Conservation (phyloP, 2,113 vertebrate genomes). For the Nanorana parkeri region DNA sequence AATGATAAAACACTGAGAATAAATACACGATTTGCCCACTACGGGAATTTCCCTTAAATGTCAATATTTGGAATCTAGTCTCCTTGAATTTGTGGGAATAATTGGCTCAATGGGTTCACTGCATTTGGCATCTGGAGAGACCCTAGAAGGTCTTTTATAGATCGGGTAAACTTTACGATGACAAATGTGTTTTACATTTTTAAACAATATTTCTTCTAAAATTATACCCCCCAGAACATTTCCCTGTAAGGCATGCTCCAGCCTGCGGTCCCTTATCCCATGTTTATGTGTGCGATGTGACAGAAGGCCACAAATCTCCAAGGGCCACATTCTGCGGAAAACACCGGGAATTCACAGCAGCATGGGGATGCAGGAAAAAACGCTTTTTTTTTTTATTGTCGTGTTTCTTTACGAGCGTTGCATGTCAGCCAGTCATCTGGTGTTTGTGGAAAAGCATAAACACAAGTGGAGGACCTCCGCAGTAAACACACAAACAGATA, state of each 20-base stretch:
- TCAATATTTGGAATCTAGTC: no score
- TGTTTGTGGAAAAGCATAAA: constrained; percentile 8
- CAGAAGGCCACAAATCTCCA: constrained; percentile 5
- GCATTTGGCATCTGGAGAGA: no score
- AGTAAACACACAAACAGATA: constrained; percentile 31
- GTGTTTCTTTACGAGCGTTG: background rate
- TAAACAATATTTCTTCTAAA: no score
- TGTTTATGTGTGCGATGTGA: constrained; percentile 16
- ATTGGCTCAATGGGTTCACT: no score
- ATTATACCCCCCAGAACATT: no score
- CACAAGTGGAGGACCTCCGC: background rate
- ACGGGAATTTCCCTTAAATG: no score
- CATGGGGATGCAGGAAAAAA: background rate
- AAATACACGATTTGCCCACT: no score
- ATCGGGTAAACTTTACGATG: no score
- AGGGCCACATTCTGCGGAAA: constrained; percentile 1
- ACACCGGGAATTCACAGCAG: constrained; percentile 5
- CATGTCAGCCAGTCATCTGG: background rate
- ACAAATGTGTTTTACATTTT: no score
- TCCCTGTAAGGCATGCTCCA: background rate
- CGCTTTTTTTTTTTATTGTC: background rate
- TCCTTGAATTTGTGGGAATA: no score
- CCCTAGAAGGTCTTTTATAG: no score
- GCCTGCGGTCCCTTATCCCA: background rate
- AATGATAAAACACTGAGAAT: no score